Conservation (phyloP, 2,113 vertebrate genomes). For the Nanger granti region DNA sequence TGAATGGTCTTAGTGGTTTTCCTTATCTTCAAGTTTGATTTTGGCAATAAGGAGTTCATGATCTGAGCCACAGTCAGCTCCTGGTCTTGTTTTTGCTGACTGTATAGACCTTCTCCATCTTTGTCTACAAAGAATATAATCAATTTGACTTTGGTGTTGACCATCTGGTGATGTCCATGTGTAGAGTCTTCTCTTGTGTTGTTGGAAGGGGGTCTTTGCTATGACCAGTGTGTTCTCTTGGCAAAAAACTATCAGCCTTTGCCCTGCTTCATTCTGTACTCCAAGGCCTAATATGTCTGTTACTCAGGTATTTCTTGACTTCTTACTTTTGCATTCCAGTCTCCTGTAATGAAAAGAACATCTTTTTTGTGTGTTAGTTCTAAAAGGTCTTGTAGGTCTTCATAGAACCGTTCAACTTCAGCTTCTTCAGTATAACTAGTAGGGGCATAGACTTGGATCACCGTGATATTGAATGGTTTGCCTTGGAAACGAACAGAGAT, state of each 20-base stretch:
- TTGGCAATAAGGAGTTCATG: background rate
- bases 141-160: background rate
- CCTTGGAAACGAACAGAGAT: background rate
- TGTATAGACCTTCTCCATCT: background rate
- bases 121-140: background rate
- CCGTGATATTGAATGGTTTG: background rate
- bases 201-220: background rate
- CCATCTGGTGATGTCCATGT: background rate
- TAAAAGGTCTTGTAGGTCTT: background rate
- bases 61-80: background rate
- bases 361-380: background rate
- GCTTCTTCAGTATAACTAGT: background rate
- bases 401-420: background rate
- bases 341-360: background rate
- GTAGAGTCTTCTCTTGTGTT: background rate
- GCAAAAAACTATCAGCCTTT: background rate
- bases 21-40: background rate
- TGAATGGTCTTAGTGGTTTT: background rate
- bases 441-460: background rate
- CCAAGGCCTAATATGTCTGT: background rate
- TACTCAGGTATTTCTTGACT: background rate
- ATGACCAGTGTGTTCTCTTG: background rate
- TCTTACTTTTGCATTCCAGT: background rate
- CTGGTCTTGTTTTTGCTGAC: background rate
- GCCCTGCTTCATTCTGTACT: background rate